phyloP scores from a whole-genome alignment of 2,797 vertebrate genomes.

The Fistularia commersonii region DNA sequence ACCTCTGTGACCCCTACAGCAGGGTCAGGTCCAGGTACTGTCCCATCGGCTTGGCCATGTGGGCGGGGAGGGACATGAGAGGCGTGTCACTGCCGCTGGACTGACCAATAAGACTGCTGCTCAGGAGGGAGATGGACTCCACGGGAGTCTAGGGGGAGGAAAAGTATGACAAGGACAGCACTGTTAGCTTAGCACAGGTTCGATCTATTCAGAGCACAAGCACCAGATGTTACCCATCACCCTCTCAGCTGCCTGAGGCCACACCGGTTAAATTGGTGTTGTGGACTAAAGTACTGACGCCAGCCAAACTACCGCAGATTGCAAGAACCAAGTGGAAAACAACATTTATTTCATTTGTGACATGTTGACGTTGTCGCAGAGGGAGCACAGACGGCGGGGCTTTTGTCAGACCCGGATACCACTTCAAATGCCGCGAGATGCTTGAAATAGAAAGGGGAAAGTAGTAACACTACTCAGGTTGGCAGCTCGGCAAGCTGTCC shows the following conservation, averaged over 20 bases:
- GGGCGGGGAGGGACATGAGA: slow-evolving; percentile 65
- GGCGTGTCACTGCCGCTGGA: slow-evolving; percentile 62
- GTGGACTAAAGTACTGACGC: slow-evolving; percentile 12
- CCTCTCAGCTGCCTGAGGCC: slow-evolving; percentile 29
- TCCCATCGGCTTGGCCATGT: slow-evolving; percentile 69
- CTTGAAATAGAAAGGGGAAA: too few species aligned
- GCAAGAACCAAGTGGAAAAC: too few species aligned
- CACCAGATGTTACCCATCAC: slow-evolving; percentile 56
- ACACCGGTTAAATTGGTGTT: slow-evolving; percentile 15
- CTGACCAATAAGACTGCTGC: slow-evolving; percentile 64
- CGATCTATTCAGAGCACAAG: slow-evolving; percentile 16
- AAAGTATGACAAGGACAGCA: slow-evolving; percentile 3
- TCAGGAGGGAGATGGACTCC: slow-evolving; percentile 68
- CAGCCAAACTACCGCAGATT: too few species aligned
- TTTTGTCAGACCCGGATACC: too few species aligned
- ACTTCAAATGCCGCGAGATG: too few species aligned
- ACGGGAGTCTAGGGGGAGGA: slow-evolving; percentile 61
- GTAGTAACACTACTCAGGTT: too few species aligned
- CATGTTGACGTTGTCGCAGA: too few species aligned
- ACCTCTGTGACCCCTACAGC: slow-evolving; percentile 60
- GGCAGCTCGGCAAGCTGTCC: too few species aligned
- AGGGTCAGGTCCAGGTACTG: slow-evolving; percentile 69
- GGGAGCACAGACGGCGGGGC: too few species aligned
- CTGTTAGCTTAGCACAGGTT: slow-evolving; percentile 6
- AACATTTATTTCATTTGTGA: too few species aligned